These are phyloP conservation scores for Myotis lucifugus DNA, from an alignment of 2,113 vertebrate species.

Conservation along the genomic window DNA sequence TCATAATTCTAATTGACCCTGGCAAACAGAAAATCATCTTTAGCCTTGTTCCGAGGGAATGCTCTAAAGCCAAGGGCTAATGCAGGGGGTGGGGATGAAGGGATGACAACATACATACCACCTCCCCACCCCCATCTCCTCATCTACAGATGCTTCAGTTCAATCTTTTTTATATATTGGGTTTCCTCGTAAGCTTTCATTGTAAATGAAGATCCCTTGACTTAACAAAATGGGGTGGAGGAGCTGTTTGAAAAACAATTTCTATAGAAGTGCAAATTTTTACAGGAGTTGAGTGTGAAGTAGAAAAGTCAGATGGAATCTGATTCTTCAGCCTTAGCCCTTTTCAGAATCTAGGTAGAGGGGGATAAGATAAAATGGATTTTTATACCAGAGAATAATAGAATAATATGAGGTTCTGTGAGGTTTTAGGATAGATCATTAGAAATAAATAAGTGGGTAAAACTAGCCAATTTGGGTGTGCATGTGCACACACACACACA, in stretches of 20 bases:
- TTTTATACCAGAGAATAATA: slow-evolving; percentile 22
- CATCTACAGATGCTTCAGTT: background rate
- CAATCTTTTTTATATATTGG: background rate
- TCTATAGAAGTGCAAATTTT: background rate
- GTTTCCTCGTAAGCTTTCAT: background rate
- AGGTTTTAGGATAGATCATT: slow-evolving; percentile 32
- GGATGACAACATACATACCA: background rate
- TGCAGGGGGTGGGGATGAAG: background rate
- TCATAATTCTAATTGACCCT: background rate
- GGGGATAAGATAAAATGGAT: background rate
- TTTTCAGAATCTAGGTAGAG: slow-evolving; percentile 33
- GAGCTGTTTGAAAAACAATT: slow-evolving; percentile 30
- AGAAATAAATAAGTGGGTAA: slow-evolving; percentile 32
- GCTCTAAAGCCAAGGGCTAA: background rate
- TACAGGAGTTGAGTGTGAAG: background rate
- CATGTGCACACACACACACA: background rate
- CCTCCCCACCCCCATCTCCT: background rate
- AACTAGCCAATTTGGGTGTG: background rate
- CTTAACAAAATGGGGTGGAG: background rate
- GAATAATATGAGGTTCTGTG: slow-evolving; percentile 12
- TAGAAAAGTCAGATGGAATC: background rate
- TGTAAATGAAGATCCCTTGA: slow-evolving; percentile 7
- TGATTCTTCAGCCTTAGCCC: background rate
- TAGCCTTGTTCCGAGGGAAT: slow-evolving; percentile 14
- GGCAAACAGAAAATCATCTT: background rate